Base-by-base conservation (phyloP, 2,888 invertebrate genomes). In the Dicyrtomina minuta region DNA sequence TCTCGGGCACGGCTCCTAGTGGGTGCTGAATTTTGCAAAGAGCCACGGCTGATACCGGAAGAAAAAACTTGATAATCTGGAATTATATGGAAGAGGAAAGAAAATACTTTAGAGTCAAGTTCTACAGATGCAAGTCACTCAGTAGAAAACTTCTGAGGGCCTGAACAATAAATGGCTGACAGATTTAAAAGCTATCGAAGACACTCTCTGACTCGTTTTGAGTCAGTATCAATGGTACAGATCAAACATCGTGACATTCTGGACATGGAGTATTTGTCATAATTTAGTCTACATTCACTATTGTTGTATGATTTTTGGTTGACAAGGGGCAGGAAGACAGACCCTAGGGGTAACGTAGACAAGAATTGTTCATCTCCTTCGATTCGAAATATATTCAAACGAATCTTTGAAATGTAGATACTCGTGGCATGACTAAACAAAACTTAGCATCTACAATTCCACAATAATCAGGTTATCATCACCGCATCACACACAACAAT, bases 1-100 rank as follows among this genome's bases (percentile, higher is more conserved):
- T 91, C 84, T 91, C 78, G 73, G 78, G 78, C 74, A 77, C 74
- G 71, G 71, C 75, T 74, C 77, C 78, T 59, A 77, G 70, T 55
- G 75, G 72, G 67, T 77, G 78, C 72, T 77, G 77, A 72, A 77
- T 74, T 70, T 78, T 78, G 75, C 77, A 76, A 72, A 77, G 76
- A 75, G 77, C 77, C 78, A 78, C 77, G 75, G 66, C 70, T 68
- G 68, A n/a, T n/a, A 15, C 59, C 67, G 24, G 53, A 22, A 33
- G 62, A n/a, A 33, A 46, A 27, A 51, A 62, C 24, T 55, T 24
- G 55, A 12, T 22, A 60, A 43, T 43, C 39, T 68, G 61, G 51
- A 13, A 56, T 20, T 17, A 4, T 46, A 20, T 6, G 20, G 13
- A 3, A 17, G 46, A 46, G n/a, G 46, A n/a, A 20, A 46, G 5